Percentiles rank a stretch among this genome's conserved stretches.
Evolutionary conservation across 2,797 vertebrate genomes (phyloP).

Genomic region (Antrozous pallidus): DNA sequence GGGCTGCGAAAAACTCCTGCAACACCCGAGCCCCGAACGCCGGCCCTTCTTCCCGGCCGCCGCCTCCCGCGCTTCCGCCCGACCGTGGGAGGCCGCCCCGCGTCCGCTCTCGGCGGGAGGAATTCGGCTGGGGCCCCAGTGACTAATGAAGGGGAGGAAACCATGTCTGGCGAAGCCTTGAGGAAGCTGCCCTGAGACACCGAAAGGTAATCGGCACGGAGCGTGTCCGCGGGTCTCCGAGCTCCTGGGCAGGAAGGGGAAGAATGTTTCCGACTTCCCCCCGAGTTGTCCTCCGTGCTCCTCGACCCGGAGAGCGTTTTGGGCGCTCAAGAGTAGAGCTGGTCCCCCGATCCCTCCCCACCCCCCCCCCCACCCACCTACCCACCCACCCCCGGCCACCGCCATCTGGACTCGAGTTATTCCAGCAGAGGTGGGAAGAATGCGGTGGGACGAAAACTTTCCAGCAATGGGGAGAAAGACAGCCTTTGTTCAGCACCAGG

Average conservation of each 20-base stretch:
- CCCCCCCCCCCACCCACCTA: too few relatives aligned
- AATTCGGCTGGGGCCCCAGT: neutral
- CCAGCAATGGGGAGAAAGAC: constrained; percentile 68
- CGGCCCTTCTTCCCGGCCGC: constrained; percentile 15
- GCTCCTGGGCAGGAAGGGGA: too few relatives aligned
- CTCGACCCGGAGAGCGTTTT: neutral
- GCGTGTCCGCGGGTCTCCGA: too few relatives aligned
- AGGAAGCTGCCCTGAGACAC: constrained; percentile 55
- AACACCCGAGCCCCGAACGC: constrained; percentile 48
- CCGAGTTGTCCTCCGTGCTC: neutral
- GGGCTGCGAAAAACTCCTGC: constrained; percentile 62
- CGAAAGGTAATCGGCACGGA: constrained; percentile 71
- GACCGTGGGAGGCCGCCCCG: constrained; percentile 45
- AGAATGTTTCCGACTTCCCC: too few relatives aligned
- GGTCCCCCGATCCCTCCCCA: neutral
- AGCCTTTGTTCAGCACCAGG: constrained; percentile 82
- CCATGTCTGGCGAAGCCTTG: constrained; percentile 58
- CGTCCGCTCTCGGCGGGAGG: constrained; percentile 59
- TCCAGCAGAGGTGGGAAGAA: constrained; percentile 35
- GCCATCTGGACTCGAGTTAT: neutral
- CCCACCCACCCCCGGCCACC: neutral
- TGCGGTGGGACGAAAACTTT: constrained; percentile 72
- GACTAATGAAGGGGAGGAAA: constrained; percentile 29
- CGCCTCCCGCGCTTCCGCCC: neutral
- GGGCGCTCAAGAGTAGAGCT: neutral